phyloP scores from a whole-genome alignment of 2,888 invertebrate species.

The Periphyllus acericola region DNA sequence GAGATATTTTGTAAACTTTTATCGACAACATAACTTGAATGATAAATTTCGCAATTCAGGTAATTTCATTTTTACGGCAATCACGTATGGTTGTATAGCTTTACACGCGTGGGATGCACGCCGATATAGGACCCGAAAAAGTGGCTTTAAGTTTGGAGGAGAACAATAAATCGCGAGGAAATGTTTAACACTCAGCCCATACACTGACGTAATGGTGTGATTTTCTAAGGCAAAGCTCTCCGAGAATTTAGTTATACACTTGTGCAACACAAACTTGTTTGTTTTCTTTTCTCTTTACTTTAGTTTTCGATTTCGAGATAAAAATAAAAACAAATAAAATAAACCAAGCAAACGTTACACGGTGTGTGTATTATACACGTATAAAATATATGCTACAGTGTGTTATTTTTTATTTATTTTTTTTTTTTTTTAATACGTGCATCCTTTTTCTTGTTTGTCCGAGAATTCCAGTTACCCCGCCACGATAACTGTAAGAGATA shows the following conservation, averaged over 20 bases:
- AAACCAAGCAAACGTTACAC: background rate
- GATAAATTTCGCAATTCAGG: constrained; percentile 42
- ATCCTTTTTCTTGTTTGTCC: background rate
- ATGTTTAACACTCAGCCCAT: constrained; percentile 41
- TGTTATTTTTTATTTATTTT: background rate
- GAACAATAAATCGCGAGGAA: constrained; percentile 46
- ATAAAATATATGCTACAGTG: too few species aligned
- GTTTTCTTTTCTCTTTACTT: constrained; percentile 7
- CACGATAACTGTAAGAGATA: background rate
- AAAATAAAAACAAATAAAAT: background rate
- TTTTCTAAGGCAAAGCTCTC: constrained; percentile 28
- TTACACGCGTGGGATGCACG: background rate
- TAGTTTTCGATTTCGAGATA: constrained; percentile 26
- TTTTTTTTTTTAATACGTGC: background rate
- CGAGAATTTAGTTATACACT: constrained; percentile 37
- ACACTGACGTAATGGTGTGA: constrained; percentile 50
- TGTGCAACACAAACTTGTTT: constrained; percentile 37
- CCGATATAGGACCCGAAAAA: background rate
- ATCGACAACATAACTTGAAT: constrained; percentile 33
- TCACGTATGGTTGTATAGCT: background rate
- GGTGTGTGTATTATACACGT: too few species aligned
- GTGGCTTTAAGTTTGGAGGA: constrained; percentile 38
- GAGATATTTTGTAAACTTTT: constrained; percentile 45
- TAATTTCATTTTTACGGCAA: constrained; percentile 44
- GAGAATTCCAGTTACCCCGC: background rate